phyloP scores from a whole-genome alignment of 2,888 invertebrate species.

The Cordilura impudica region DNA sequence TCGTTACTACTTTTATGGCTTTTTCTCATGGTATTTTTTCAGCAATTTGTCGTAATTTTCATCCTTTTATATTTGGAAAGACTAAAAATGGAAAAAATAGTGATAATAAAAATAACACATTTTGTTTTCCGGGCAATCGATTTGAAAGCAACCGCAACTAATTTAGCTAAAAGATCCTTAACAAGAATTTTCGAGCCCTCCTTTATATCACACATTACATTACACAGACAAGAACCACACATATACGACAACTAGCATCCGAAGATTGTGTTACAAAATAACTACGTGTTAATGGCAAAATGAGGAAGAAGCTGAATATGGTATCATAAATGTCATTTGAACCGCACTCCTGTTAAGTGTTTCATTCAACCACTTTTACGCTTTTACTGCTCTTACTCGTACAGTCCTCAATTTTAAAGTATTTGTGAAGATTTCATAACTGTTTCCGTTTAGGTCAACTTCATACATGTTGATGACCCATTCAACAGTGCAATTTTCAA shows the following conservation, averaged over 20 bases:
- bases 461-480: slow-evolving; percentile 20
- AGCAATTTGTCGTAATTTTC: slow-evolving; percentile 51
- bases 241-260: neutral
- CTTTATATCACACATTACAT: slow-evolving; percentile 12
- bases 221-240: neutral
- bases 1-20: neutral
- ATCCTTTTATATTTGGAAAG: slow-evolving; percentile 11
- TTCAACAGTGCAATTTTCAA: slow-evolving; percentile 10
- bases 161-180: slow-evolving; percentile 56
- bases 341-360: slow-evolving; percentile 27
- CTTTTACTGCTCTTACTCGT: neutral
- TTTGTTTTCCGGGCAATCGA: slow-evolving; percentile 59
- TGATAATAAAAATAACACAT: slow-evolving; percentile 52
- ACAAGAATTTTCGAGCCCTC: slow-evolving; percentile 49
- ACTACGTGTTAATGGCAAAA: slow-evolving; percentile 59
- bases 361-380: neutral
- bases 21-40: slow-evolving; percentile 37
- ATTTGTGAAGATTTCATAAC: slow-evolving; percentile 29
- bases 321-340: slow-evolving; percentile 46
- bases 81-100: neutral
- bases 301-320: slow-evolving; percentile 28
- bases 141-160: slow-evolving; percentile 59
- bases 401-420: neutral
- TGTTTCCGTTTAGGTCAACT: slow-evolving; percentile 45
- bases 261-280: slow-evolving; percentile 22